phyloP scores from a whole-genome alignment of 2,113 vertebrate species.

The Serilophus lunatus region DNA sequence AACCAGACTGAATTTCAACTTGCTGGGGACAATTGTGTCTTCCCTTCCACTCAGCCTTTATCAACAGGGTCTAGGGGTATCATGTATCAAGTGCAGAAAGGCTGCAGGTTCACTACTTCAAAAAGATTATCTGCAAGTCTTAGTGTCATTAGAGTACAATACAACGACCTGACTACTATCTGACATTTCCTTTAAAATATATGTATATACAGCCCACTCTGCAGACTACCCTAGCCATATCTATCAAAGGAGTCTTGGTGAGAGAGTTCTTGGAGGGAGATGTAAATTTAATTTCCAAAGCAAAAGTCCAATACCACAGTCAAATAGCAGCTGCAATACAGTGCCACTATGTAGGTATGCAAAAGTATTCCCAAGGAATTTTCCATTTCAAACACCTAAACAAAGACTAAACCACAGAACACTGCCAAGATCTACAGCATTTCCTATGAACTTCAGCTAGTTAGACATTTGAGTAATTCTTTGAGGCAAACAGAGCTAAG shows the following conservation, averaged over 20 bases:
- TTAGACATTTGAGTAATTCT: not conserved
- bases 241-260: not conserved
- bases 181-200: not conserved
- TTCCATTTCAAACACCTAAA: not conserved
- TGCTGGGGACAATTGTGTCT: not conserved
- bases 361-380: not conserved
- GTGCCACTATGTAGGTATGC: not conserved
- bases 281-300: not conserved
- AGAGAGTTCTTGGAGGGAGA: not conserved
- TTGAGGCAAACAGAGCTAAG: not conserved
- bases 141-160: not conserved
- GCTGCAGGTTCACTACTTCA: not conserved
- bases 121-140: not conserved
- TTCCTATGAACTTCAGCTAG: not conserved
- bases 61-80: not conserved
- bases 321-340: not conserved
- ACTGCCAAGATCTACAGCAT: not conserved
- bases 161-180: not conserved
- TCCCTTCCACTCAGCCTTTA: not conserved
- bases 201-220: too few relatives aligned
- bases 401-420: not conserved
- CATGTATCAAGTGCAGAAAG: rapidly evolving
- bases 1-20: not conserved
- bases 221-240: not conserved
- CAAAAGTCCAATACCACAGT: not conserved